phyloP scores from a whole-genome alignment of 2,888 invertebrate species.

The Sinohyriopsis cumingii region DNA sequence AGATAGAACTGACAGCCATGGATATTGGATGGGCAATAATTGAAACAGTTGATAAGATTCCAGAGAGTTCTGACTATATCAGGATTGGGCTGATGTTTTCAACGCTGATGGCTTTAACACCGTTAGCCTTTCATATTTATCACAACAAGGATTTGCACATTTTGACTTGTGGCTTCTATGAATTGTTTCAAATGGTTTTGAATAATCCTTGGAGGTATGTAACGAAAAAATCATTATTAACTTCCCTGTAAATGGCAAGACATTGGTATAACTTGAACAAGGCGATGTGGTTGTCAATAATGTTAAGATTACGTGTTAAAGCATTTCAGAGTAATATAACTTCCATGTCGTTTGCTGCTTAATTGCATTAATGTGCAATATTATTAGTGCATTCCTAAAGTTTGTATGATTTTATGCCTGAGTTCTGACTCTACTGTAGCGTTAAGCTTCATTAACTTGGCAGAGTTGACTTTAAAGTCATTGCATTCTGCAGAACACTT shows the following conservation, averaged over 20 bases:
- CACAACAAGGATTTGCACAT: conserved; percentile 49
- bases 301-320: too few species aligned
- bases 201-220: conserved; percentile 52
- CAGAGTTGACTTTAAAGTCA: too few species aligned
- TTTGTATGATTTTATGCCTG: too few species aligned
- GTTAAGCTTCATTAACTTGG: too few species aligned
- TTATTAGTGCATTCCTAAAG: too few species aligned
- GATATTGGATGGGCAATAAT: conserved; percentile 97
- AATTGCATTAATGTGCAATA: too few species aligned
- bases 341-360: too few species aligned
- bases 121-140: conserved; percentile 62
- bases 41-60: conserved; percentile 88
- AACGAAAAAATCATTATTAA: background rate
- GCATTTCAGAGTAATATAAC: too few species aligned
- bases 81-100: conserved; percentile 74
- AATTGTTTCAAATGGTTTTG: conserved; percentile 18
- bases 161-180: conserved; percentile 31
- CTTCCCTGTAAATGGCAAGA: background rate
- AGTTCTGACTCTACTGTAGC: too few species aligned
- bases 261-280: too few species aligned
- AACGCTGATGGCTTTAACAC: conserved; percentile 57
- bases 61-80: conserved; percentile 86
- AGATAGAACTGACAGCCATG: conserved; percentile 92
- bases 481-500: too few species aligned
- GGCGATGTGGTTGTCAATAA: too few species aligned